These are phyloP conservation scores for Pituophis catenifer DNA, from an alignment of 2,113 vertebrate genomes.

Conservation along the genomic window DNA sequence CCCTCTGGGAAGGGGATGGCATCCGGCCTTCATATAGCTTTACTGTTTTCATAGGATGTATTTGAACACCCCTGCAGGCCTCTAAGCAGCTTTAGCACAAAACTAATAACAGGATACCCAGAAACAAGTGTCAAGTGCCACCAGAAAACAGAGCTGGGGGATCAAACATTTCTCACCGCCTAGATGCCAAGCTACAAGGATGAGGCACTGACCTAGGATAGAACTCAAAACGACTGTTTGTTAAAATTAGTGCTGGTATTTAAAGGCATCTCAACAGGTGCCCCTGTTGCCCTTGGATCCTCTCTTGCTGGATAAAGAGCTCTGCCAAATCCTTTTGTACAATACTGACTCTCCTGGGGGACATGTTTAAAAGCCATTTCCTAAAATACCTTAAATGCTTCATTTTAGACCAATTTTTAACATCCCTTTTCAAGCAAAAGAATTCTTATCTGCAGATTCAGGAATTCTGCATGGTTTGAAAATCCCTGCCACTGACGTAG, in stretches of 20 bases:
- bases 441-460: slow-evolving; percentile 56
- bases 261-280: slow-evolving; percentile 1
- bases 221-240: fast-evolving
- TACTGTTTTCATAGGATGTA: not conserved
- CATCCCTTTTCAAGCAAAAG: slow-evolving; percentile 40
- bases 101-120: not conserved
- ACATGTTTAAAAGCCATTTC: slow-evolving; percentile 6
- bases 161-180: not conserved
- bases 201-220: slow-evolving; percentile 10
- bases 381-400: slow-evolving; percentile 27
- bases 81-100: not conserved
- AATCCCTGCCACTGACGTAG: slow-evolving; percentile 86
- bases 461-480: slow-evolving; percentile 73
- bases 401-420: slow-evolving; percentile 57
- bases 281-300: not conserved
- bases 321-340: not conserved
- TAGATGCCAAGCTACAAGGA: not conserved
- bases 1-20: not conserved
- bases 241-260: not conserved
- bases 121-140: not conserved
- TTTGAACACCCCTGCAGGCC: not conserved
- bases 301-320: slow-evolving; percentile 8
- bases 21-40: not conserved
- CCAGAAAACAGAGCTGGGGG: not conserved
- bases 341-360: not conserved